Evolutionary conservation across 2,797 vertebrate species (phyloP), one percentile per base, ranked within the genome.

Genomic region (Fistularia commersonii): DNA sequence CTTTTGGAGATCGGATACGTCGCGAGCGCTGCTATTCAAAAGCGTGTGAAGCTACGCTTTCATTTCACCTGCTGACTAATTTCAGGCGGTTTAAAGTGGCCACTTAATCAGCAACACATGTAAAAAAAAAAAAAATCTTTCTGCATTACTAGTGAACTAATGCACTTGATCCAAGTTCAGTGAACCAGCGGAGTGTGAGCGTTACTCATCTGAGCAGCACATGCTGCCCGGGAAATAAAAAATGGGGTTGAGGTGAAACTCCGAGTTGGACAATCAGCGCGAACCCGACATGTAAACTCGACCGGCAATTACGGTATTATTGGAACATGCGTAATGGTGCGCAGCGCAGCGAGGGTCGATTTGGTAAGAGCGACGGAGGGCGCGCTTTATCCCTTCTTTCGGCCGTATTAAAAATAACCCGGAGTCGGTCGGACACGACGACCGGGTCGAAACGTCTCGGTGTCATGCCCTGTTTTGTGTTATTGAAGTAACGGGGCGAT

Each of bases 251-350:
- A 70, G 72, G 11, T 69, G 36, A 72, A 79, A 64, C 58, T 37
- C 45, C 33, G 54, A 69, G 61, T 65, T 59, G 51, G 66, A 71
- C 59, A 72, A 76, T 66, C 68, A 49, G 47, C 11, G n/a, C 10
- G 10, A 68, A 69, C 51, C 55, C 72, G 69, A 15, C 41, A 15
- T 71, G 74, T 69, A 60, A 75, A 70, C 57, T 60, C 74, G 76
- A 72, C 66, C 67, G 67, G 77, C 78, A 77, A 79, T 82, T 79
- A 68, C 67, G 59, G 65, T 72, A 76, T 79, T 77, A 69, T 81
- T 78, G 74, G 76, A 82, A 83, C 75, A 61, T 80, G 83, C 80
- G 73, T 81, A 86, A 84, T 79, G 72, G 58, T 23, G 23, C 73
- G 80, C 87, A 79, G 57, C 56, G 64, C 69, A 40, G 39, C 34